Conservation (phyloP, 2,888 invertebrate genomes). For the Andrena chrysosceles region DNA sequence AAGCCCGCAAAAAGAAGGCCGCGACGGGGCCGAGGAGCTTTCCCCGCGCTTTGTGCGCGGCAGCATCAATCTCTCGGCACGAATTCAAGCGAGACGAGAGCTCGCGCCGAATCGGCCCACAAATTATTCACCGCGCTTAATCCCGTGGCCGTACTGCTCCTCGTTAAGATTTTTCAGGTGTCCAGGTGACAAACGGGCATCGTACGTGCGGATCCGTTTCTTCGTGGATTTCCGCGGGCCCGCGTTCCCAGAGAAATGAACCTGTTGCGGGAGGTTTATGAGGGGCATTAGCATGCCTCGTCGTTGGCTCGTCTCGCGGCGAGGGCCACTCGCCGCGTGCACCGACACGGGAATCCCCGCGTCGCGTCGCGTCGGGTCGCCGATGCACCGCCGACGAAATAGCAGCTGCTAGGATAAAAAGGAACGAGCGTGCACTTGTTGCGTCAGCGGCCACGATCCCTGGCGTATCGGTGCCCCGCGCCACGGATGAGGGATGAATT, state of each 20-base stretch:
- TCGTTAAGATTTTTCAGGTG: constrained; percentile 78
- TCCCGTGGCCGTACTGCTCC: constrained; percentile 54
- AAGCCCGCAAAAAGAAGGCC: not conserved
- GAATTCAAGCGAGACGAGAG: constrained; percentile 9
- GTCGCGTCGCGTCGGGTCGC: constrained; percentile 30
- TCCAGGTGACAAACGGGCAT: constrained; percentile 78
- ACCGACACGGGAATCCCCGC: constrained; percentile 38
- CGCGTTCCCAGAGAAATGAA: constrained; percentile 79
- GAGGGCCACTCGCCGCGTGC: constrained; percentile 21
- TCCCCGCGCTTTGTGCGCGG: not conserved
- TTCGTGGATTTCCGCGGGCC: constrained; percentile 78
- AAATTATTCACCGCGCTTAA: constrained; percentile 22
- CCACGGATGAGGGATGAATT: constrained; percentile 44
- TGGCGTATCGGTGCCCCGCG: constrained; percentile 15
- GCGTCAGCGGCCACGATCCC: constrained; percentile 66
- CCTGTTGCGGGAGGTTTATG: constrained; percentile 83
- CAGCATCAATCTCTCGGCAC: constrained; percentile 14
- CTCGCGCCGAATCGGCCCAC: constrained; percentile 13
- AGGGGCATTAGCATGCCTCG: constrained; percentile 82
- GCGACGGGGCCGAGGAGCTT: not conserved
- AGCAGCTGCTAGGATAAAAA: constrained; percentile 57
- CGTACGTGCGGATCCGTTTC: constrained; percentile 76
- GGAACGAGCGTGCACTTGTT: constrained; percentile 76
- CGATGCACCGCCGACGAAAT: constrained; percentile 48
- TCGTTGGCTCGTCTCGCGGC: constrained; percentile 71